Conservation (phyloP, 1,140 invertebrate species). For the Drosophila bocqueti region DNA sequence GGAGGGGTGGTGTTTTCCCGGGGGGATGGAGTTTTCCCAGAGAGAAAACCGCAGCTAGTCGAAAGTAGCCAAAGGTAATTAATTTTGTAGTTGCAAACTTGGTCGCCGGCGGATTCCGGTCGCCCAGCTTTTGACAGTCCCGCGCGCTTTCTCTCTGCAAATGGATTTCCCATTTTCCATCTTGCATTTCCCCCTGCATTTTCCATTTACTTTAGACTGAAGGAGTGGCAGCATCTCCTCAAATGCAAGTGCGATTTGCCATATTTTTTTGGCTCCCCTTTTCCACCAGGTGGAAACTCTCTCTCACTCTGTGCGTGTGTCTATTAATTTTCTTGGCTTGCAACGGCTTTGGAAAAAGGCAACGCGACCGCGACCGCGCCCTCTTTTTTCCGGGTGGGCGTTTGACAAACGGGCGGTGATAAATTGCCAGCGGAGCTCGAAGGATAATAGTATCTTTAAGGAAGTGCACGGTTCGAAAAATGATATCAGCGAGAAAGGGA, state of each 20-base stretch:
- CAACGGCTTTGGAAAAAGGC: conserved; percentile 14
- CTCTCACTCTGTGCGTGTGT: conserved; percentile 43
- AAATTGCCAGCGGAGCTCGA: conserved; percentile 45
- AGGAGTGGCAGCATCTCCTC: conserved; percentile 61
- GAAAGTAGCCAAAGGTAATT: conserved; percentile 83
- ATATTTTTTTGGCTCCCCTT: conserved; percentile 12
- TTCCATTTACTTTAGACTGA: conserved; percentile 71
- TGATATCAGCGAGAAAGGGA: background rate
- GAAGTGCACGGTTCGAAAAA: conserved; percentile 11
- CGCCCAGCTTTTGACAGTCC: conserved; percentile 67
- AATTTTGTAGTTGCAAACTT: conserved; percentile 78
- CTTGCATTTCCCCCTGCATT: conserved; percentile 21
- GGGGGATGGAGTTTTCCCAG: background rate
- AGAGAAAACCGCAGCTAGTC: conserved; percentile 69
- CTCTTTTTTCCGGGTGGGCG: conserved; percentile 28
- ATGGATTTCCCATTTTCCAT: conserved; percentile 70
- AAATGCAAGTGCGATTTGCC: conserved; percentile 23
- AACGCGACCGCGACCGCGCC: conserved; percentile 50
- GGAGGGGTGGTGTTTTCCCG: conserved; percentile 15
- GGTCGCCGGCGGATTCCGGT: conserved; percentile 33
- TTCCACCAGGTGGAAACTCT: conserved; percentile 22
- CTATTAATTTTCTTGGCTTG: conserved; percentile 67
- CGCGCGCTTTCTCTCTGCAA: conserved; percentile 45
- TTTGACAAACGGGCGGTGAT: conserved; percentile 64
- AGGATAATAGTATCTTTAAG: conserved; percentile 13